Percentiles rank a stretch among this genome's conserved stretches.
Conservation (phyloP, 2,113 vertebrate species). For the Gallinago jamesoni region DNA sequence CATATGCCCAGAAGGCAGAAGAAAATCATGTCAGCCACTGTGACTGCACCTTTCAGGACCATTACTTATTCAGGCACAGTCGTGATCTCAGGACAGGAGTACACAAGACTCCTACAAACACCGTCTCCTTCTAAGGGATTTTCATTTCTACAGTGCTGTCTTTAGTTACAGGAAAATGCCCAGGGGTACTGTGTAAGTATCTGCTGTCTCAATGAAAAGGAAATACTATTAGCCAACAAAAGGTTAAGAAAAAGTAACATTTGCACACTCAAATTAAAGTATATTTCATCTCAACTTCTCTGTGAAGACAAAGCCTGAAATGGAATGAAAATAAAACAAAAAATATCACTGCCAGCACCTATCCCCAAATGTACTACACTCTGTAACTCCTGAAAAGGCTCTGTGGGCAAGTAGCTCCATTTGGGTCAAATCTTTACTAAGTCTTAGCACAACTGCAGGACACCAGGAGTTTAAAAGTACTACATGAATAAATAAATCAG, state of each 20-base stretch:
- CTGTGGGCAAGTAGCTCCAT: neutral
- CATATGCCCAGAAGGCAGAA: neutral
- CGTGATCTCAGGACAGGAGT: neutral
- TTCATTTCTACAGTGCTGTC: neutral
- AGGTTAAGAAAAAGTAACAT: neutral
- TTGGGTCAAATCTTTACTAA: neutral
- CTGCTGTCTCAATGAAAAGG: neutral
- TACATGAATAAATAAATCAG: neutral
- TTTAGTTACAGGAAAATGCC: neutral
- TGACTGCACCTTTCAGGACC: neutral
- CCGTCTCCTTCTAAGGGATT: neutral
- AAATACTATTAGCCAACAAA: neutral
- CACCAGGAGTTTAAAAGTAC: neutral
- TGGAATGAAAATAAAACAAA: neutral
- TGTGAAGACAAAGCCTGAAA: neutral
- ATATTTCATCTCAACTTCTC: neutral
- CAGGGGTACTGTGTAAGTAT: neutral
- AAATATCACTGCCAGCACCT: neutral
- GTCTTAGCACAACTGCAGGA: neutral
- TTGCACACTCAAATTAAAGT: neutral
- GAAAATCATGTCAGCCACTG: neutral
- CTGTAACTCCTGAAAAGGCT: neutral
- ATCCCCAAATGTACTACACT: neutral
- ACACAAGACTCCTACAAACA: neutral
- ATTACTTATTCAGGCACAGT: neutral